Percentiles rank a stretch among this genome's conserved stretches.
These are phyloP conservation scores for Mythimna impura DNA, from an alignment of 2,888 invertebrate species.

Conservation along the genomic window DNA sequence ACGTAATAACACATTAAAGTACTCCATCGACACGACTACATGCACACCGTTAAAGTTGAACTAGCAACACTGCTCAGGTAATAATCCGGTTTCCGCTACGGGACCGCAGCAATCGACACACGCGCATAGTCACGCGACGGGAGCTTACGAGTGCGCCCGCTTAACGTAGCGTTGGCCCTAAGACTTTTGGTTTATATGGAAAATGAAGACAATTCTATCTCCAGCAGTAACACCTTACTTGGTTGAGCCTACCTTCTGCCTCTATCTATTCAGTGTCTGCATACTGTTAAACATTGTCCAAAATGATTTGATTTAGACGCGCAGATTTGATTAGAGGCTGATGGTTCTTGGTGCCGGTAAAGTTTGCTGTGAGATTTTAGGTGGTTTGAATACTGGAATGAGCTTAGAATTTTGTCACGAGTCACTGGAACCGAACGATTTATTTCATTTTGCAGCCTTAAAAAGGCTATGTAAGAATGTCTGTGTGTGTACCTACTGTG, in stretches of 20 bases:
- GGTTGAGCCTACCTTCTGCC: background rate
- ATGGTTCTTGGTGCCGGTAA: constrained; percentile 43
- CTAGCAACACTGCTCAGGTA: too few species aligned
- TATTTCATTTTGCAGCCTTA: background rate
- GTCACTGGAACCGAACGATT: background rate
- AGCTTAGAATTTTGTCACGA: constrained; percentile 8
- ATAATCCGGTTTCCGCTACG: too few species aligned
- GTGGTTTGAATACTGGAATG: constrained; percentile 29
- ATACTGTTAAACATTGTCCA: constrained; percentile 59
- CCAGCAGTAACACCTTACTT: background rate
- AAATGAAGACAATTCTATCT: too few species aligned
- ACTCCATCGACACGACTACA: too few species aligned
- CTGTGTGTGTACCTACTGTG: too few species aligned
- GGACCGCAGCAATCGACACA: too few species aligned
- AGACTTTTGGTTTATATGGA: too few species aligned
- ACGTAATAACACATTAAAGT: too few species aligned
- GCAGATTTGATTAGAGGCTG: constrained; percentile 48
- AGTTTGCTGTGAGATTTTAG: constrained; percentile 27
- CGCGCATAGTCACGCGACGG: too few species aligned
- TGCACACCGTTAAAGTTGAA: too few species aligned
- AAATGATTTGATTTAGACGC: constrained; percentile 58
- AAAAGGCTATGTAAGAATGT: background rate
- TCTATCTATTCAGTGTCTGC: background rate
- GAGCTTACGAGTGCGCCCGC: too few species aligned
- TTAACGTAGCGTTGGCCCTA: too few species aligned